These are phyloP conservation scores for Podargus strigoides DNA, from an alignment of 2,797 vertebrate genomes.

Conservation along the genomic window DNA sequence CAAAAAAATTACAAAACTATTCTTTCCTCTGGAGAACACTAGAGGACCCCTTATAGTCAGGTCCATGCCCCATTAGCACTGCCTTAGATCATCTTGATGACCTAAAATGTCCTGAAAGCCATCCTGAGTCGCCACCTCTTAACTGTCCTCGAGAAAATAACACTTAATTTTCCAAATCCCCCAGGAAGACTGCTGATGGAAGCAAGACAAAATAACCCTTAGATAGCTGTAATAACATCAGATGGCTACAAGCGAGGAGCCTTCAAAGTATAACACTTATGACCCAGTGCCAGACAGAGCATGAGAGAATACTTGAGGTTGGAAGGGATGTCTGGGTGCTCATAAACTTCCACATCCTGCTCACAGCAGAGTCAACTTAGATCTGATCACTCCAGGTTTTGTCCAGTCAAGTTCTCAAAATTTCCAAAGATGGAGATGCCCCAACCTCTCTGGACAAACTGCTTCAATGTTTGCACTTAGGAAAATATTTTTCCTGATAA, in stretches of 20 bases:
- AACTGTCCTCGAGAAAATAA: background rate
- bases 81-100: background rate
- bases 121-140: background rate
- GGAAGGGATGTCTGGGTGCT: background rate
- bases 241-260: background rate
- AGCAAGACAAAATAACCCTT: background rate
- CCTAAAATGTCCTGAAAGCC: background rate
- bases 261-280: background rate
- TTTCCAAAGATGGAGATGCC: background rate
- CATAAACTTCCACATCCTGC: background rate
- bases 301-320: background rate
- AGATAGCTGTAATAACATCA: background rate
- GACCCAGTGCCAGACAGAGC: background rate
- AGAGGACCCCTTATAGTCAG: background rate
- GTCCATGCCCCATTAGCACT: background rate
- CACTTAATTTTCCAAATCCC: background rate
- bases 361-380: background rate
- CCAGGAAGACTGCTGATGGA: background rate
- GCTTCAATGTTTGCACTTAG: background rate
- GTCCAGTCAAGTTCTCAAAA: background rate
- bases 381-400: background rate
- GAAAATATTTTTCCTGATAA: background rate
- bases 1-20: background rate
- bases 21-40: background rate
- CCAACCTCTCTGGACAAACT: background rate